Evolutionary conservation across 2,113 vertebrate species (phyloP), one percentile per base, ranked within the genome.

Genomic region (Limnothrissa miodon): DNA sequence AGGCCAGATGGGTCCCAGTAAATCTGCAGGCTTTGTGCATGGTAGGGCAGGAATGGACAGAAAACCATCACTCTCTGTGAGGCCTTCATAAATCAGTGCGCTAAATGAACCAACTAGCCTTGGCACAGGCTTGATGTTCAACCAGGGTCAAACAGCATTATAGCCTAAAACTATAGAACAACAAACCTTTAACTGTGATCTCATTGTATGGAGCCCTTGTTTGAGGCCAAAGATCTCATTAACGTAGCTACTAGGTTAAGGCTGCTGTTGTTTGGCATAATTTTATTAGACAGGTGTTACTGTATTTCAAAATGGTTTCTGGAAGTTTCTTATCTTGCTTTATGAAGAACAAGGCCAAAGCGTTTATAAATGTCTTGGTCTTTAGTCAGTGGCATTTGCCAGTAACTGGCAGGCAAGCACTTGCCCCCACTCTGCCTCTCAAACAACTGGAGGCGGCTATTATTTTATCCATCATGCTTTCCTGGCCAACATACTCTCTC

Each of bases 21-120:
- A 91, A 91, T 92, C 90, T 91, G 79, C 59, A 33, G 74, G 82
- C 42, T 74, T 86, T 89, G 89, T 89, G 89, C 86, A 87, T 90
- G 86, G 88, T 84, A 81, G 84, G 85, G 84, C 85, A 87, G 66
- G 29, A 53, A 56, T 62, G 42, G 66, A 36, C 86, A 59, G 51
- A 81, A 74, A n/a, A 81, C 81, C 80, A 89, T 89, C 85, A 79
- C 70, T 90, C 86, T 87, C 86, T 80, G 81, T 79, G 81, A 85
- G 45, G 84, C 86, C 51, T 80, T 85, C 45, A 90, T 92, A 88
- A 87, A 92, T 92, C 90, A 92, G 83, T 81, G 1, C 15, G 83
- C 83, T 86, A 90, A 88, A 90, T 88, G 81, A 86, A 85, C 85
- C 53, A 84, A 85, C 84, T 81, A 84, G 74, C 89, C 88, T 90